Evolutionary conservation across 1,140 invertebrate genomes (phyloP), one percentile per base, ranked within the genome.

Genomic region (Scaptomyza pallida): DNA sequence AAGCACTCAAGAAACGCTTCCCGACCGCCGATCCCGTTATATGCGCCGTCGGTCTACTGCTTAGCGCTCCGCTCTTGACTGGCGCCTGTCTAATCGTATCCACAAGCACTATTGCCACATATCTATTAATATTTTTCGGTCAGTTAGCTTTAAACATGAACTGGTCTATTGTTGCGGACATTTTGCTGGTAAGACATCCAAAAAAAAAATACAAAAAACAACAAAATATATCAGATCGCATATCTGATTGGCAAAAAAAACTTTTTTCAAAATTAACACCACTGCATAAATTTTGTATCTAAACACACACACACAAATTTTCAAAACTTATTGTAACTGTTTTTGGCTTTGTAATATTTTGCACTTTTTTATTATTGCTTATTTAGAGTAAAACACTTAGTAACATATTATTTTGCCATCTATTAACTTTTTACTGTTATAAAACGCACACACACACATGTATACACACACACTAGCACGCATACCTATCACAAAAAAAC

Each of bases 81-180:
- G 93, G 94, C 41, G 95, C 95, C 9, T 92, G 96, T 56, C 85
- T 95, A 43, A 89, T 95, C 44, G 94, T 96, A 16, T 92, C 93
- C 56, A 92, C 93, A 51, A 93, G 94, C 86, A 92, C 93, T 33
- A 78, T 90, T 60, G 82, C 92, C 17, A 91, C 93, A 75, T 97
- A 96, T 93, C 91, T 94, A 59, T 92, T 95, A 79, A 93, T 95
- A 89, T 95, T 97, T 93, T 92, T 95, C 73, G 95, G 94, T 40
- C 93, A 96, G 90, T 81, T 95, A 74, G 92, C 94, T 74, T 93
- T 99, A 79, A 98, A 98, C 94, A 92, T 98, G 78, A 99, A 98
- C 93, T 99, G 98, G 98, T 94, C 97, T 73, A 95, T 99, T 92
- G 97, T 98, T 78, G 95, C 97, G 81, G 98, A 99, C 93, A 98